phyloP scores from a whole-genome alignment of 2,113 vertebrate genomes.

The Vireo altiloquus region DNA sequence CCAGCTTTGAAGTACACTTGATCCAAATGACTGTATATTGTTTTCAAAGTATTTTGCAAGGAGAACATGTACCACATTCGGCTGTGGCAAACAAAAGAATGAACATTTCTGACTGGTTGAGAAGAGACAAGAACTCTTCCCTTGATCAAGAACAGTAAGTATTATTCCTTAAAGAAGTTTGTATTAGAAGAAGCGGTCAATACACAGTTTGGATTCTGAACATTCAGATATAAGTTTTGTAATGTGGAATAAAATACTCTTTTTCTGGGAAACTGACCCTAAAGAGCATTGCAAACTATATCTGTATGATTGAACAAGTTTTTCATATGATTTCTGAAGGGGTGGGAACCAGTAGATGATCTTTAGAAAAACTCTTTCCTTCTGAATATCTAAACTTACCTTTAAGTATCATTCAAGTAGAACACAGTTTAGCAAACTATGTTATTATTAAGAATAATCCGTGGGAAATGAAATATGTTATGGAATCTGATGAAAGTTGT shows the following conservation, averaged over 20 bases:
- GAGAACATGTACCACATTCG: background rate
- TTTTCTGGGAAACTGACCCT: background rate
- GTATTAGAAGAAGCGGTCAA: background rate
- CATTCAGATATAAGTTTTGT: background rate
- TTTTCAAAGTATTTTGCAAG: background rate
- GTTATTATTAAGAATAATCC: background rate
- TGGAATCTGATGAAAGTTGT: background rate
- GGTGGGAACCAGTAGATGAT: accelerated
- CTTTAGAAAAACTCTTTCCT: background rate
- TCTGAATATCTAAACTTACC: background rate
- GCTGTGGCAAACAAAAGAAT: background rate
- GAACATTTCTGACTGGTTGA: background rate
- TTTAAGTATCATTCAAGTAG: background rate
- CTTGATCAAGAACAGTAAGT: background rate
- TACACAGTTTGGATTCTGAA: background rate
- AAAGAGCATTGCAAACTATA: background rate
- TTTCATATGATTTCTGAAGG: background rate
- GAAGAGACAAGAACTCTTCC: background rate
- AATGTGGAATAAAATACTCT: background rate
- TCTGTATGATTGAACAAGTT: background rate
- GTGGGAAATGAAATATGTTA: background rate
- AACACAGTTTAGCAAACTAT: background rate
- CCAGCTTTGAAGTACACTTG: background rate
- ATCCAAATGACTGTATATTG: background rate
- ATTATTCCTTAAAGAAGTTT: background rate